Evolutionary conservation across 2,888 invertebrate species (phyloP), one percentile per base, ranked within the genome.

Genomic region (Heteromyza rotundicornis): DNA sequence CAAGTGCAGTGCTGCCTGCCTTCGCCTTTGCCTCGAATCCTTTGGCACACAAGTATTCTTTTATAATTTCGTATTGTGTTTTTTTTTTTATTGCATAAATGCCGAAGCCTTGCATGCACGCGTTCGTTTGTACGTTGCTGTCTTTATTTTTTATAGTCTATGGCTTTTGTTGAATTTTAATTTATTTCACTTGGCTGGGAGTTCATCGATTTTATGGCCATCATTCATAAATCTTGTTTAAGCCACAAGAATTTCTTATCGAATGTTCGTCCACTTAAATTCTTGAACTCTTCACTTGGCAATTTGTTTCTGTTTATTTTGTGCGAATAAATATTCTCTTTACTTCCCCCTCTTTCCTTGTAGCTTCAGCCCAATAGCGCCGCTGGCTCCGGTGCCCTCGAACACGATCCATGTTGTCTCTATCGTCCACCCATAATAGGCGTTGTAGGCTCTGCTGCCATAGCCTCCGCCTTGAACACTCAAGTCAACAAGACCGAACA

Each of bases 321-420:
- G 8, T 50, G 27, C n/a, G 40, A 40, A 40, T 40, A n/a, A n/a
- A n/a, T n/a, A n/a, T n/a, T n/a, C n/a, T n/a, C n/a, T 60, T 63
- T 17, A 22, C 60, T 62, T 60, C 57, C 17, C 44, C 59, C 57
- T 63, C 24, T 8, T 12, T 59, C 49, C 54, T 14, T 84, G 40
- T 84, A 98, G 96, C 84, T 98, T 51, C 94, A 96, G 83, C 93
- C 96, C 1, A 92, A 96, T 78, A 96, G 96, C 81, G 96, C 96
- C 5, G 93, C 95, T 57, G 97, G 97, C 2, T 96, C 97, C 2
- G 96, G 97, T 47, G 96, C 98, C 8, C 84, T 99, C 69, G 98
- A 99, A 82, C 98, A 99, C 81, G 98, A 99, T 85, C 89, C 95
- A 2, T 95, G 96, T 79, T 94, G 93, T 75, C 85, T 99, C 61